These are phyloP conservation scores for Homalodisca vitripennis DNA, from an alignment of 1,140 invertebrate genomes.

Conservation along the genomic window DNA sequence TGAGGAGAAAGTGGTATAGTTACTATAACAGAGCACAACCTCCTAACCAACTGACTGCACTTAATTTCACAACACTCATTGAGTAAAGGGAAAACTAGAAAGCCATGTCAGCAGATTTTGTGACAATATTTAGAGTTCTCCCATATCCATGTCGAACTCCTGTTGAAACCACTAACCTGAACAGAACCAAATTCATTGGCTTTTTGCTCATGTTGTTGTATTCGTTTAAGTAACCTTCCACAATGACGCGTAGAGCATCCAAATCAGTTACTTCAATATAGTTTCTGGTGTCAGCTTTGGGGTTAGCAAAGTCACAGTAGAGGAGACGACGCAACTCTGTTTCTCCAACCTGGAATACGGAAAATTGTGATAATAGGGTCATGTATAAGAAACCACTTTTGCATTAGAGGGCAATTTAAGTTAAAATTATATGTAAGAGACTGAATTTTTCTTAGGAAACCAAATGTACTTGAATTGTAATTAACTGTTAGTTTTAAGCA, in stretches of 20 bases:
- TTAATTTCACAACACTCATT: too few relatives aligned
- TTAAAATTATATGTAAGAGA: constrained; percentile 18
- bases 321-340: constrained; percentile 81
- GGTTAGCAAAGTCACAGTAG: constrained; percentile 95
- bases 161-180: too few relatives aligned
- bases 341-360: constrained; percentile 62
- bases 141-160: too few relatives aligned
- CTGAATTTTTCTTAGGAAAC: constrained; percentile 16
- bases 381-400: not conserved
- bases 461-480: not conserved
- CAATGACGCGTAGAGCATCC: constrained; percentile 73
- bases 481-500: not conserved
- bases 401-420: not conserved
- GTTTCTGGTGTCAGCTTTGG: constrained; percentile 83
- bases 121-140: too few relatives aligned
- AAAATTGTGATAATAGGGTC: not conserved
- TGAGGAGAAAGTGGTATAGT: too few relatives aligned
- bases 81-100: too few relatives aligned
- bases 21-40: too few relatives aligned
- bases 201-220: constrained; percentile 65
- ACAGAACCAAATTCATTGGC: constrained; percentile 68
- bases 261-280: constrained; percentile 89
- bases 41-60: too few relatives aligned
- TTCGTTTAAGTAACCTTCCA: constrained; percentile 59
- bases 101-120: too few relatives aligned